Evolutionary conservation across 2,113 vertebrate species (phyloP).

Genomic region (Tretioscincus oriximinensis): DNA sequence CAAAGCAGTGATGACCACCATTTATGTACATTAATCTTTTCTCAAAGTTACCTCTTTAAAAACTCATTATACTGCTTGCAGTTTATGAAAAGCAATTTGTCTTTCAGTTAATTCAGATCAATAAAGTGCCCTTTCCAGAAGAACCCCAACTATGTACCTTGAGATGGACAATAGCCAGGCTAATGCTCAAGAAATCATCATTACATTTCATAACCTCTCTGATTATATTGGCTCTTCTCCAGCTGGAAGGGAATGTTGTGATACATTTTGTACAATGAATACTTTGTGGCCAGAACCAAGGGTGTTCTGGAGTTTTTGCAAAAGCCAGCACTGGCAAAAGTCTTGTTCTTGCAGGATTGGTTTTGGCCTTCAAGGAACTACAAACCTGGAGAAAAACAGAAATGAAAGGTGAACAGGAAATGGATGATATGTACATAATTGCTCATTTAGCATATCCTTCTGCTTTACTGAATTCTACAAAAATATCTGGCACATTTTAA

Average conservation of each 20-base stretch:
- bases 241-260: background rate
- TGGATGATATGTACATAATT: no score
- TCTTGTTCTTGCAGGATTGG: background rate
- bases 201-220: background rate
- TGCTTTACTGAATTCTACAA: no score
- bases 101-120: slow-evolving; percentile 21
- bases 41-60: slow-evolving; percentile 34
- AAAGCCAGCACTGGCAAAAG: background rate
- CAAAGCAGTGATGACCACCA: slow-evolving; percentile 7
- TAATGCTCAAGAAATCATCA: slow-evolving; percentile 18
- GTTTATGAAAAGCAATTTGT: background rate
- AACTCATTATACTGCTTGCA: slow-evolving; percentile 13
- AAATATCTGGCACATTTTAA: no score
- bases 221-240: background rate
- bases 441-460: no score
- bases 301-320: background rate
- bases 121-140: slow-evolving; percentile 17
- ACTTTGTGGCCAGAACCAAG: background rate
- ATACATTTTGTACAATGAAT: background rate
- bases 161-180: slow-evolving; percentile 7
- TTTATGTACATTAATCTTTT: background rate
- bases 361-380: background rate
- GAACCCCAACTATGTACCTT: slow-evolving; percentile 16
- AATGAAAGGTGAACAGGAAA: background rate
- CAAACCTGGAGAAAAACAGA: background rate